Conservation (phyloP, 2,113 vertebrate genomes). For the Spermophilus dauricus region DNA sequence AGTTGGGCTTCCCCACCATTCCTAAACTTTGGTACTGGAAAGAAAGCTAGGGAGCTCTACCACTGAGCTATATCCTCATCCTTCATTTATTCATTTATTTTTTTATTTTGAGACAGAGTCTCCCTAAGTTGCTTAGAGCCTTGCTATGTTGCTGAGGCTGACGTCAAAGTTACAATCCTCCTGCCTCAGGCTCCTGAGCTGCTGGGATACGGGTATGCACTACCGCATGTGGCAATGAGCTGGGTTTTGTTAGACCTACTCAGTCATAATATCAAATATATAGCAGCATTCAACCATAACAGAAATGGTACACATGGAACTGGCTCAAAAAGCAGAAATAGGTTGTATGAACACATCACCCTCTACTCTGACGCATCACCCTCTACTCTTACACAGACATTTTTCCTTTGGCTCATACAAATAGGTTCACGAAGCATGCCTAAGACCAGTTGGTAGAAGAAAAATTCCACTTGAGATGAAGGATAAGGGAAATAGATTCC, state of each 20-base stretch:
- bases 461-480: background rate
- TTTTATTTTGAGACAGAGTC: no score
- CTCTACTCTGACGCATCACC: background rate
- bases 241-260: background rate
- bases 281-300: background rate
- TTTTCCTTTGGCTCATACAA: background rate
- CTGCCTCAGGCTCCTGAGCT: no score
- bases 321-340: background rate
- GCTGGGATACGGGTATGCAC: no score
- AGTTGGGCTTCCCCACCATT: no score
- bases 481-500: background rate
- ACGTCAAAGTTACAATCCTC: no score
- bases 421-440: background rate
- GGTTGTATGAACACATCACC: background rate
- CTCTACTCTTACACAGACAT: background rate
- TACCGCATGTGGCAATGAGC: background rate
- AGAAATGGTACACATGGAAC: background rate
- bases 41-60: no score
- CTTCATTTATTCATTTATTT: no score
- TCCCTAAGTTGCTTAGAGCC: no score
- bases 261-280: no score
- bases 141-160: no score
- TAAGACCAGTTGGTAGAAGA: background rate
- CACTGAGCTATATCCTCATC: no score
- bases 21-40: no score